Evolutionary conservation across 2,888 invertebrate species (phyloP).

Genomic region (Sarcophaga carnaria): DNA sequence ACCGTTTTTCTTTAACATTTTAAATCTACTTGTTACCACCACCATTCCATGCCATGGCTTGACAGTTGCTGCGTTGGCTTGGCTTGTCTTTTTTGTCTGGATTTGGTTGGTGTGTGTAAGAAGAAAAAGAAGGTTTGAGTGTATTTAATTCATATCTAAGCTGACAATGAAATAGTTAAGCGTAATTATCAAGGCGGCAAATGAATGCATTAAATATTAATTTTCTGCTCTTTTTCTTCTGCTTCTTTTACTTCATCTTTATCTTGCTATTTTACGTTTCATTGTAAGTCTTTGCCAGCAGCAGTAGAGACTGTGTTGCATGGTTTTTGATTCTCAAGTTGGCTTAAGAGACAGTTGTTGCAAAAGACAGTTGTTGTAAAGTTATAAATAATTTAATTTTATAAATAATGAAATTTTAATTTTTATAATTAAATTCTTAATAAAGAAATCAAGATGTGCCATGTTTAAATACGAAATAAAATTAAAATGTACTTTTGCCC

Average conservation of each 20-base stretch:
- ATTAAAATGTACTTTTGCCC: neutral
- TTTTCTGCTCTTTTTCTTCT: conserved; percentile 55
- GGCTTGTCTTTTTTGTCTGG: neutral
- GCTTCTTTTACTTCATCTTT: conserved; percentile 8
- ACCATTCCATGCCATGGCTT: neutral
- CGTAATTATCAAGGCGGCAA: conserved; percentile 76
- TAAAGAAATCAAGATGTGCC: conserved; percentile 25
- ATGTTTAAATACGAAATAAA: conserved; percentile 28
- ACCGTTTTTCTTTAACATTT: conserved; percentile 31
- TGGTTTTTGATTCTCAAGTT: neutral
- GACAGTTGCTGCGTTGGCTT: conserved; percentile 8
- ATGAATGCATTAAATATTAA: conserved; percentile 74
- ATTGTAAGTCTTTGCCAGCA: conserved; percentile 18
- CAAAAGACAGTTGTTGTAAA: conserved; percentile 14
- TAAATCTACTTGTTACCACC: conserved; percentile 45
- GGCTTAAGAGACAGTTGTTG: neutral
- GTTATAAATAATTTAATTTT: conserved; percentile 61
- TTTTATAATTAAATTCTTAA: conserved; percentile 62
- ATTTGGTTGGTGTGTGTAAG: neutral
- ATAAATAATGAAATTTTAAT: conserved; percentile 61
- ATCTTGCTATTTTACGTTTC: conserved; percentile 43
- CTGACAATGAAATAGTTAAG: conserved; percentile 77
- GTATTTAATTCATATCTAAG: conserved; percentile 72
- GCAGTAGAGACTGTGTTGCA: conserved; percentile 15
- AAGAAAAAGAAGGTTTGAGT: conserved; percentile 42